A percentile compares a stretch with the other conserved stretches of the same genome.
Conservation (phyloP, 2,797 vertebrate species). For the Rhyacichthys aspro region DNA sequence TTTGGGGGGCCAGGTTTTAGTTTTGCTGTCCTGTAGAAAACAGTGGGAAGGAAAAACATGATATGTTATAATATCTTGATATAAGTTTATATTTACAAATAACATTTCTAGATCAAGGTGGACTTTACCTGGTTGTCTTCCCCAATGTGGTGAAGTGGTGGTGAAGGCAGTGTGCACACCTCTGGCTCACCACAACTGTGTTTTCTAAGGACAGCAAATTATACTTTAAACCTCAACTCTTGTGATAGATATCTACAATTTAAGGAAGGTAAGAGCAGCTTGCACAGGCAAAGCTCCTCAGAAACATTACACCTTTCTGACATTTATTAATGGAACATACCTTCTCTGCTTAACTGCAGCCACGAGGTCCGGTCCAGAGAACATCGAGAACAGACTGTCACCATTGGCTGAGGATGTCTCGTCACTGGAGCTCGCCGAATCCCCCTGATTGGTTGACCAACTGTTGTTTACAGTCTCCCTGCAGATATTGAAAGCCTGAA, state of each 20-base stretch:
- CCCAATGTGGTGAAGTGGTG: slow-evolving; percentile 87
- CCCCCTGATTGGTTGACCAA: slow-evolving; percentile 97
- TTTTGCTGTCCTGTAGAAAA: slow-evolving; percentile 93
- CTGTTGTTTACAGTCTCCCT: slow-evolving; percentile 89
- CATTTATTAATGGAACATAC: slow-evolving; percentile 64
- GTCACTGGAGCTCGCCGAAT: slow-evolving; percentile 98
- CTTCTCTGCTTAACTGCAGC: slow-evolving; percentile 98
- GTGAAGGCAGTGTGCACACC: slow-evolving; percentile 89
- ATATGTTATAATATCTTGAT: too few relatives aligned
- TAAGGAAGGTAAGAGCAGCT: too few relatives aligned
- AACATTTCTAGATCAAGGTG: too few relatives aligned
- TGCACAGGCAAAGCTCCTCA: not conserved
- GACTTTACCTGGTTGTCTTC: slow-evolving; percentile 91
- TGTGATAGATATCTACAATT: not conserved
- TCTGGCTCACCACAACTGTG: slow-evolving; percentile 98
- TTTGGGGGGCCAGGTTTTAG: slow-evolving; percentile 99
- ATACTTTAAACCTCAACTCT: not conserved
- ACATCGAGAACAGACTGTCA: slow-evolving; percentile 99
- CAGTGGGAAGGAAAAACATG: not conserved
- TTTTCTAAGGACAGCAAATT: slow-evolving; percentile 82
- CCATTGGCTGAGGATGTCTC: slow-evolving; percentile 98
- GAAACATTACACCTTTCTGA: not conserved
- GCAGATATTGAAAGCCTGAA: slow-evolving; percentile 24
- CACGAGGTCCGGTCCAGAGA: slow-evolving; percentile 98
- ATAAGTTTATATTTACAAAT: too few relatives aligned